Base-by-base conservation (phyloP, 2,888 invertebrate genomes). In the Lydus trimaculatus region DNA sequence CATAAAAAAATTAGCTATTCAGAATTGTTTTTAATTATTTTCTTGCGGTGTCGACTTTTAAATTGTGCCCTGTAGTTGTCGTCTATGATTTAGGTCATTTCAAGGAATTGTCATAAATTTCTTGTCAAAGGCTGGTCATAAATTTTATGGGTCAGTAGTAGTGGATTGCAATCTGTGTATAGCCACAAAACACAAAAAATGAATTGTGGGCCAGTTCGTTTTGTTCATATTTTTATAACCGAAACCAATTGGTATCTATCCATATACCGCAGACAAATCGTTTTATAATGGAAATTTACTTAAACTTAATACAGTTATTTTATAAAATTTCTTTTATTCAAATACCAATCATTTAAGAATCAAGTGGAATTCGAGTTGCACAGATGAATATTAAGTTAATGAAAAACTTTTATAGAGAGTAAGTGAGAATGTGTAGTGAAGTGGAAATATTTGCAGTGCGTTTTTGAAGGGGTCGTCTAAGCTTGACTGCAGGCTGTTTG, bases 101-200 rank as follows among this genome's bases (percentile, higher is more conserved):
- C 48, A 48, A 48, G 48, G 20, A 48, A 48, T 48, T 48, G 20
- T 48, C 48, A 20, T 48, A 48, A 48, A 48, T 48, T 48, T 48
- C 48, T 20, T 48, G 48, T 48, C 48, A 48, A 48, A 48, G 20
- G 9, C 48, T 20, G 4, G 48, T 13, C 48, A 20, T 48, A 48
- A 48, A 48, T 48, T 48, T 48, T 48, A 3, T 48, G 48, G 48
- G 48, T 48, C 48, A 48, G 48, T 48, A 23, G 48, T 48, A 23
- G 43, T 36, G n/a, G 20, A 48, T 48, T 17, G 17, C 17, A 48
- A 48, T 48, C 36, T 33, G 33, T 33, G 33, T 15, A 36, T 36
- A 36, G 36, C 36, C 36, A 48, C 48, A 48, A 9, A 20, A 2
- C 3, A 48, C 20, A 20, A 48, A 43, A n/a, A 48, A 48, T 48